phyloP scores from a whole-genome alignment of 2,797 vertebrate species.

The Pangasius krempfi region DNA sequence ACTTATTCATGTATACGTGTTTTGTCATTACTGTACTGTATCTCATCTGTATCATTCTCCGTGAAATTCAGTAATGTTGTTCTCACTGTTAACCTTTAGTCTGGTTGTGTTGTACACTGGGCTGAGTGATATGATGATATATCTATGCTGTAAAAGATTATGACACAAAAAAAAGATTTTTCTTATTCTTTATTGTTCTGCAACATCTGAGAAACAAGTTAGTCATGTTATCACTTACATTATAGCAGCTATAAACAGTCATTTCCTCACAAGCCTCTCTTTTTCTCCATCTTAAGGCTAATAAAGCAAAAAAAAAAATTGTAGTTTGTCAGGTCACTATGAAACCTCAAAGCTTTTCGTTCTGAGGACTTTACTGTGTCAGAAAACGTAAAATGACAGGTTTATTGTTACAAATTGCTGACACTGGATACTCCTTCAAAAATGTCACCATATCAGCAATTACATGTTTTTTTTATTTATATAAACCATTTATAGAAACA shows the following conservation, averaged over 20 bases:
- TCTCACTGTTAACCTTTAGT: not conserved
- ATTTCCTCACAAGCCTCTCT: not conserved
- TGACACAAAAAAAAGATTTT: too few relatives aligned
- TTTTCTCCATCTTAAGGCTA: not conserved
- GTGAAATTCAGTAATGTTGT: not conserved
- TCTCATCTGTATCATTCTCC: not conserved
- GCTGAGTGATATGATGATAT: not conserved
- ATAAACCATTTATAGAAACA: too few relatives aligned
- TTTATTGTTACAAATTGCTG: not conserved
- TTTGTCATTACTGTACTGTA: not conserved
- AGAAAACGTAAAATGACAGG: not conserved
- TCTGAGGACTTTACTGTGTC: not conserved
- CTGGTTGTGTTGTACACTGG: not conserved
- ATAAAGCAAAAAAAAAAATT: not conserved
- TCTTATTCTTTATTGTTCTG: not conserved
- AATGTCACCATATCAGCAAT: not conserved
- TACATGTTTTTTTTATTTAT: not conserved
- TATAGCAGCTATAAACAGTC: not conserved
- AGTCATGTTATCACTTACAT: not conserved
- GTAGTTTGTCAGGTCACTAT: not conserved
- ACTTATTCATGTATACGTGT: not conserved
- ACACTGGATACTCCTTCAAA: too few relatives aligned
- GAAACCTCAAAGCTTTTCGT: not conserved
- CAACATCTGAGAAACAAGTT: not conserved
- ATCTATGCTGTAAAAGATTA: too few relatives aligned